A percentile compares a stretch with the other conserved stretches of the same genome.
Evolutionary conservation across 1,140 invertebrate species (phyloP).

Genomic region (Procambarus virginalis): DNA sequence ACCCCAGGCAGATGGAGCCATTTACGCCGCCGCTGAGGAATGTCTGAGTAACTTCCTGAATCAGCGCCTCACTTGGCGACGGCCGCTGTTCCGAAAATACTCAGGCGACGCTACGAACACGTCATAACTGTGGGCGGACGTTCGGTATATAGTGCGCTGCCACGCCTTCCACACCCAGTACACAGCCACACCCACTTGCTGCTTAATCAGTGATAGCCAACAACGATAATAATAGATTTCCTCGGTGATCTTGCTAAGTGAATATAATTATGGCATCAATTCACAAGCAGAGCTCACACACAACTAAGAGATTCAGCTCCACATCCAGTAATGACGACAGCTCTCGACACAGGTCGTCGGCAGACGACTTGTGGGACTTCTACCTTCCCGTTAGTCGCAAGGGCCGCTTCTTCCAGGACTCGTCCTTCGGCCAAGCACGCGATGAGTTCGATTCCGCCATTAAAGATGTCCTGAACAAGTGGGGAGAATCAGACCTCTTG

Average conservation of each 20-base stretch:
- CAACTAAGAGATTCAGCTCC: background rate
- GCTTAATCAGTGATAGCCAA: background rate
- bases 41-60: conserved; percentile 26
- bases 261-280: background rate
- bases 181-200: background rate
- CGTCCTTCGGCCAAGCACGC: conserved; percentile 18
- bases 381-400: conserved; percentile 17
- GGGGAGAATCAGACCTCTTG: conserved; percentile 16
- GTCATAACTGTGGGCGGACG: conserved; percentile 5
- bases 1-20: background rate
- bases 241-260: background rate
- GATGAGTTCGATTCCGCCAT: conserved; percentile 26
- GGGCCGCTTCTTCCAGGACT: conserved; percentile 44
- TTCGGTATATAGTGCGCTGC: conserved; percentile 1
- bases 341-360: background rate
- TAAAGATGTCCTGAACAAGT: conserved; percentile 21
- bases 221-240: background rate
- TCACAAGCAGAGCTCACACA: conserved; percentile 21
- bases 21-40: background rate
- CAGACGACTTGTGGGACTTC: conserved; percentile 33
- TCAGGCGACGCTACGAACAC: conserved; percentile 12
- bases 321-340: background rate
- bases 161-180: conserved; percentile 24
- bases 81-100: conserved; percentile 19
- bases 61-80: conserved; percentile 15